Percentiles rank a stretch among this genome's conserved stretches.
Evolutionary conservation across 2,888 invertebrate species (phyloP).

Genomic region (Ochropleura leucogaster): DNA sequence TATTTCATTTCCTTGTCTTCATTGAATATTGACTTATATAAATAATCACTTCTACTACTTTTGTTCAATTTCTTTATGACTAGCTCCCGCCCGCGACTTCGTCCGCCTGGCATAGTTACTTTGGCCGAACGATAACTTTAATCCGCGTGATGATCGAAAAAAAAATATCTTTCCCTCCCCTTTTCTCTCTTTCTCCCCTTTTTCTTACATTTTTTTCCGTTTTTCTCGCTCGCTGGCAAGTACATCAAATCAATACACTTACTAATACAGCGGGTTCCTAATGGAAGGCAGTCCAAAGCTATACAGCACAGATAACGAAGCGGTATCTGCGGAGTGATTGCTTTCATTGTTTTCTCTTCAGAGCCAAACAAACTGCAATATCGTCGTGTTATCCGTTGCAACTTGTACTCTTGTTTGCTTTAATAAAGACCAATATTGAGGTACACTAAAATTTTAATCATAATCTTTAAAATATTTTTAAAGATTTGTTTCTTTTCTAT

Average conservation of each 20-base stretch:
- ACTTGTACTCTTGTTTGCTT: background rate
- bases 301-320: constrained; percentile 36
- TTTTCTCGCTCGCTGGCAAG: background rate
- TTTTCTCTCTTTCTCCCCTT: no score
- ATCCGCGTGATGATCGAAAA: no score
- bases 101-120: no score
- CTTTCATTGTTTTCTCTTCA: constrained; percentile 39
- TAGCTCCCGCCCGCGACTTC: no score
- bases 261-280: background rate
- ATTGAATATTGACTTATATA: no score
- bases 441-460: background rate
- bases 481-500: background rate
- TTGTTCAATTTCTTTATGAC: no score
- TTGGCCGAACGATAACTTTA: no score
- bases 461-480: background rate
- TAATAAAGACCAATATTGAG: background rate
- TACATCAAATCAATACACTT: constrained; percentile 23
- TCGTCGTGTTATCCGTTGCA: background rate
- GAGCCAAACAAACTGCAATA: constrained; percentile 11
- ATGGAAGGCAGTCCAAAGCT: constrained; percentile 17
- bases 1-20: no score
- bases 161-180: no score
- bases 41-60: no score
- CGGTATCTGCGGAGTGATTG: constrained; percentile 32
- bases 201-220: no score